Conservation (phyloP, 1,140 invertebrate genomes). For the Drosophila kikkawai region DNA sequence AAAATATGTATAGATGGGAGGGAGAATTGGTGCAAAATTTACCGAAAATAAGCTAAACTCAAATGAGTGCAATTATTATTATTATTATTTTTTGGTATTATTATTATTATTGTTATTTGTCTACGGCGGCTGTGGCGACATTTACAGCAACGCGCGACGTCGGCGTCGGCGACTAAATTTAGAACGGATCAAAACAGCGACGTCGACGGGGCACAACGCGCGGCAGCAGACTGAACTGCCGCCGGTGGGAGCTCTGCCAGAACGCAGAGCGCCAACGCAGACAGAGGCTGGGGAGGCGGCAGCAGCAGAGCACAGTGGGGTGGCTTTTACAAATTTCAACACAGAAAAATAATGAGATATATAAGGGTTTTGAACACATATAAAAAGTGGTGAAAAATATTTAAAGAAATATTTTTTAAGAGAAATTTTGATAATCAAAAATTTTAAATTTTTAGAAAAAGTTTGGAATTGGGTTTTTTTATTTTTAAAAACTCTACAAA, state of each 20-base stretch:
- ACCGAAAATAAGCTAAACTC: constrained; percentile 65
- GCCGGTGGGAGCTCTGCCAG: constrained; percentile 22
- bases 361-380: not conserved
- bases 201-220: constrained; percentile 58
- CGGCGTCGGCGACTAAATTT: constrained; percentile 68
- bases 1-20: constrained; percentile 11
- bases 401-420: not conserved
- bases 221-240: constrained; percentile 63
- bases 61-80: constrained; percentile 39
- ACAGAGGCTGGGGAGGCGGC: constrained; percentile 16
- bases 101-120: constrained; percentile 37
- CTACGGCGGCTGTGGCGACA: constrained; percentile 47
- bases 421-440: no score
- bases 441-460: not conserved
- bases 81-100: constrained; percentile 1
- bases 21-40: constrained; percentile 49
- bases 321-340: not conserved
- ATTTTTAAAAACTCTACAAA: not conserved
- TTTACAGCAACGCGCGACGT: constrained; percentile 64
- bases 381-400: not conserved
- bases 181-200: constrained; percentile 47
- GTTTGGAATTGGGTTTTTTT: not conserved
- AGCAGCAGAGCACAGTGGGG: constrained; percentile 27
- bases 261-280: constrained; percentile 22
- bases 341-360: not conserved